phyloP scores from a whole-genome alignment of 2,113 vertebrate species.

The Acanthisitta chloris region DNA sequence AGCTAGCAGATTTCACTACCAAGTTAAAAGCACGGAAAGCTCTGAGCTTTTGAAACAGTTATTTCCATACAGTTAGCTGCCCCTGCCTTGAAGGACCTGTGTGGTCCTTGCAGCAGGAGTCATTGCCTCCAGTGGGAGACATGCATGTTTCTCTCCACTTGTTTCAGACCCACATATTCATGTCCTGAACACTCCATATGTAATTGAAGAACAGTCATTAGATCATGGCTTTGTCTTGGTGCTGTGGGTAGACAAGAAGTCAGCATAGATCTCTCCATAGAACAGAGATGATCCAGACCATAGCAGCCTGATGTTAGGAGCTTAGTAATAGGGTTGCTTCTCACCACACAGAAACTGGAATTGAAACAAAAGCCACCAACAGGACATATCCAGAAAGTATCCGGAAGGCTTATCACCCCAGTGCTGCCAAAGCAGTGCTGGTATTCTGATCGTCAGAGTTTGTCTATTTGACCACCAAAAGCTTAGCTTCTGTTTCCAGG shows the following conservation, averaged over 20 bases:
- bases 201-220: not conserved
- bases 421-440: not conserved
- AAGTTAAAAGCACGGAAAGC: not conserved
- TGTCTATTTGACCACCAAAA: not conserved
- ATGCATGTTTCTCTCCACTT: not conserved
- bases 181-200: accelerated
- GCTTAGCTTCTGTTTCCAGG: not conserved
- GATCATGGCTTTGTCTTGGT: not conserved
- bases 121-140: not conserved
- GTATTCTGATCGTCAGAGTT: not conserved
- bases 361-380: not conserved
- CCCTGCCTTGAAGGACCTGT: not conserved
- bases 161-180: not conserved
- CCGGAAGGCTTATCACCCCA: not conserved
- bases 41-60: not conserved
- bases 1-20: not conserved
- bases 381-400: not conserved
- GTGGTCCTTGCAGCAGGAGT: not conserved
- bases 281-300: not conserved
- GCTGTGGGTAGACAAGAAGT: not conserved
- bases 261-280: not conserved
- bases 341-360: not conserved
- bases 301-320: not conserved
- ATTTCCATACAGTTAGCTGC: not conserved
- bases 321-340: not conserved